Evolutionary conservation across 2,888 invertebrate genomes (phyloP), one percentile per base, ranked within the genome.

Genomic region (Drosophila multiciliata): DNA sequence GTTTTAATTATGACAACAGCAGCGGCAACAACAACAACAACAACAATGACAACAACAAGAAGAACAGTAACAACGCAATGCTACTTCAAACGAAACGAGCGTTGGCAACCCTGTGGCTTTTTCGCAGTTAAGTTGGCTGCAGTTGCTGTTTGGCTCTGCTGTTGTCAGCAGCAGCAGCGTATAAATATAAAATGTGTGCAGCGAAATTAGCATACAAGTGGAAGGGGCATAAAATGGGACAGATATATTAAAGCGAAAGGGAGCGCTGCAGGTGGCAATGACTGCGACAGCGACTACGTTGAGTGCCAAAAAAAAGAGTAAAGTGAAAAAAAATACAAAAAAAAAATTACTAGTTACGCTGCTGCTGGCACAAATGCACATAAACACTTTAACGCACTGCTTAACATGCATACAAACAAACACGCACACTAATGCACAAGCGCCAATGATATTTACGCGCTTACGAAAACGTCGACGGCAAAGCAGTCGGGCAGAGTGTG

Each of bases 331-430:
- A 61, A 33, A 52, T n/a, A 20, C n/a, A 57, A 11, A 12, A 50
- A 4, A 57, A 57, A 33, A 15, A 52, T 52, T 52, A 65, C 38
- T 48, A 35, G 32, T 32, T 36, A 42, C 54, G 26, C 35, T 40
- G 32, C 15, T 40, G 42, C 8, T 23, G 23, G 5, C 29, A 45
- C 64, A 53, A 57, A 71, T 52, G 40, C 69, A 67, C 86, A 80
- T 83, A 85, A 85, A 88, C 83, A 85, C 75, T 85, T 82, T 84
- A 82, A 87, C 80, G 88, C 88, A 82, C 83, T 82, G 88, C 78
- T 85, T 78, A 78, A 75, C 86, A 61, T 66, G 69, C 65, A 54
- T 35, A 67, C 48, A 61, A 42, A 45, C 63, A 60, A 26, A 26
- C 32, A 54, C 32, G n/a, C 55, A 53, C 45, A 54, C 52, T 54